A percentile compares a stretch with the other conserved stretches of the same genome.
Conservation (phyloP, 2,797 vertebrate species). For the Cichlasoma orientale region DNA sequence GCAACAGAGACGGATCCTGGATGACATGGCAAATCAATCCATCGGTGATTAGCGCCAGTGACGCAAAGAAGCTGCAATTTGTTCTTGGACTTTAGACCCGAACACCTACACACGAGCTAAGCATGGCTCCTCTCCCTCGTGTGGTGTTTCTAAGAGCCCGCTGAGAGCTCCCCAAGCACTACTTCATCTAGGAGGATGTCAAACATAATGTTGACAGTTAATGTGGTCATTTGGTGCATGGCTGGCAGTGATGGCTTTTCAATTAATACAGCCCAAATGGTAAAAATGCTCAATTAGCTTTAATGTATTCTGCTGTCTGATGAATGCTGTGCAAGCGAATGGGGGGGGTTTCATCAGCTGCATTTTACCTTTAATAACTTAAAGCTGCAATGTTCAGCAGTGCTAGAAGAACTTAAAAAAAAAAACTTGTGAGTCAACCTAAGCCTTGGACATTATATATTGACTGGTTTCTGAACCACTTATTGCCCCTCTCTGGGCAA, state of each 20-base stretch:
- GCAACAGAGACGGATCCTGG: conserved; percentile 43
- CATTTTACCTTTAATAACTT: conserved; percentile 51
- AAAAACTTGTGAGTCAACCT: conserved; percentile 10
- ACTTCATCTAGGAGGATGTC: conserved; percentile 69
- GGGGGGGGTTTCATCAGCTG: conserved; percentile 40
- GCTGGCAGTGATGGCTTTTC: conserved; percentile 74
- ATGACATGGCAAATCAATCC: conserved; percentile 50
- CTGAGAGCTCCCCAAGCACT: conserved; percentile 66
- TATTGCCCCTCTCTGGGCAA: conserved; percentile 26
- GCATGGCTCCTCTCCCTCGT: conserved; percentile 21
- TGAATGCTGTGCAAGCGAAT: conserved; percentile 59
- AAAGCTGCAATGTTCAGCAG: conserved; percentile 41
- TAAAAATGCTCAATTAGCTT: conserved; percentile 78
- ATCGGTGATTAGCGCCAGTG: conserved; percentile 52
- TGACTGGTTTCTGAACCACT: conserved; percentile 35
- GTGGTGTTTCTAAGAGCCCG: conserved; percentile 55
- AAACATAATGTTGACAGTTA: conserved; percentile 75
- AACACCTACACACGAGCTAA: conserved; percentile 65
- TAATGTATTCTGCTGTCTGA: conserved; percentile 70
- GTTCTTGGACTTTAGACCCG: conserved; percentile 71
- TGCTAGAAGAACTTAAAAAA: neutral
- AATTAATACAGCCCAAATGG: conserved; percentile 76
- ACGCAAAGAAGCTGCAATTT: conserved; percentile 55
- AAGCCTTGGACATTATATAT: conserved; percentile 21
- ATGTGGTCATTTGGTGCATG: conserved; percentile 78